Conservation (phyloP, 2,113 vertebrate species). For the Mustela lutreola region DNA sequence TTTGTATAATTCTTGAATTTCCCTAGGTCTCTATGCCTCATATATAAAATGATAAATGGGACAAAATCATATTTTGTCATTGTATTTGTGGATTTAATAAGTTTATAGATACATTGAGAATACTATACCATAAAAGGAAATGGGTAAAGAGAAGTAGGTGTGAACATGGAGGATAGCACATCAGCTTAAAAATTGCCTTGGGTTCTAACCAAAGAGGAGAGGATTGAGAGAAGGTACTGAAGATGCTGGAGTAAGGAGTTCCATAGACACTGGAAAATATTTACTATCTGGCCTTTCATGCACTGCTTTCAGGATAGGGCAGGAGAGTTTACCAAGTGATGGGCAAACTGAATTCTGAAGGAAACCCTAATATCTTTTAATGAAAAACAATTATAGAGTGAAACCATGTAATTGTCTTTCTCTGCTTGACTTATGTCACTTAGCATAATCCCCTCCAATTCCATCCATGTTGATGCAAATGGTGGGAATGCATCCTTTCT, state of each 20-base stretch:
- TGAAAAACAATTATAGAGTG: not conserved
- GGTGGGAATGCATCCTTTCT: too few relatives aligned
- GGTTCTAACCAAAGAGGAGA: not conserved
- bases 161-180: not conserved
- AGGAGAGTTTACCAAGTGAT: not conserved
- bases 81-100: not conserved
- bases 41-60: not conserved
- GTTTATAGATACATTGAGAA: not conserved
- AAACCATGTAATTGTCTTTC: not conserved
- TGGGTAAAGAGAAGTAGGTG: not conserved
- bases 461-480: too few relatives aligned
- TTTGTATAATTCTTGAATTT: not conserved
- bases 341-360: not conserved
- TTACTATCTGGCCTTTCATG: not conserved
- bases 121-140: not conserved
- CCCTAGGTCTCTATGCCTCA: not conserved
- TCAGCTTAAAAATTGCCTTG: not conserved
- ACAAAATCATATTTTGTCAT: not conserved
- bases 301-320: not conserved
- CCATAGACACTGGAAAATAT: not conserved
- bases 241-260: not conserved
- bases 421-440: not conserved
- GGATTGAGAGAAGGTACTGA: not conserved
- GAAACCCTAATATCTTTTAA: not conserved
- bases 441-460: not conserved